Conservation (phyloP, 2,113 vertebrate genomes). For the Vulpes lagopus region DNA sequence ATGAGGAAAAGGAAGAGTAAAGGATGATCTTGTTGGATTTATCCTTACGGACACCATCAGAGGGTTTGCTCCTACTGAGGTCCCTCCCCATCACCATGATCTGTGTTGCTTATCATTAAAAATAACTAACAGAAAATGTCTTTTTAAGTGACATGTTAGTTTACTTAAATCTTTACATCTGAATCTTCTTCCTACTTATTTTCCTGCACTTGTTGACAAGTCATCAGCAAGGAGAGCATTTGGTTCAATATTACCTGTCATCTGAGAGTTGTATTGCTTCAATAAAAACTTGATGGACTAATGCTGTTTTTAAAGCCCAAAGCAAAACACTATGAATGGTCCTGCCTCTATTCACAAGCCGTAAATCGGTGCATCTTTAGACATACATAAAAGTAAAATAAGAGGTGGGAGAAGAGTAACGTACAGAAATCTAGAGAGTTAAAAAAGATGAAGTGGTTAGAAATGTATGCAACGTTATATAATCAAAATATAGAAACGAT, state of each 20-base stretch:
- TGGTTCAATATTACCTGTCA: conserved; percentile 27
- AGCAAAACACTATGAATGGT: neutral
- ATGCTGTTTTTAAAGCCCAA: neutral
- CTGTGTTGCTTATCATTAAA: conserved; percentile 57
- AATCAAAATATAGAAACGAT: conserved; percentile 1
- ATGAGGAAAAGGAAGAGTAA: neutral
- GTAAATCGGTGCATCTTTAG: neutral
- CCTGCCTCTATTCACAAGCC: neutral
- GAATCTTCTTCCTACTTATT: conserved; percentile 48
- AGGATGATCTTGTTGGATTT: neutral
- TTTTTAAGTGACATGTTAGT: conserved; percentile 55
- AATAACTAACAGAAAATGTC: conserved; percentile 45
- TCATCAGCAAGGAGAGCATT: conserved; percentile 51
- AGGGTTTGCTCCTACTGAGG: conserved; percentile 41
- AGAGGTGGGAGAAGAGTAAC: neutral
- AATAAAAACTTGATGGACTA: conserved; percentile 27
- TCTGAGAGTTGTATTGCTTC: neutral
- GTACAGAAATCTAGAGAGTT: neutral
- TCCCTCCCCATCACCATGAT: neutral
- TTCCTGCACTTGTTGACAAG: conserved; percentile 62
- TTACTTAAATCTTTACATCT: conserved; percentile 45
- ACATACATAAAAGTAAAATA: neutral
- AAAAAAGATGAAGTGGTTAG: neutral
- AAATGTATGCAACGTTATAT: neutral
- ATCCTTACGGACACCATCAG: neutral